phyloP scores from a whole-genome alignment of 1,140 invertebrate species.

The Holcopasites calliopsidis region DNA sequence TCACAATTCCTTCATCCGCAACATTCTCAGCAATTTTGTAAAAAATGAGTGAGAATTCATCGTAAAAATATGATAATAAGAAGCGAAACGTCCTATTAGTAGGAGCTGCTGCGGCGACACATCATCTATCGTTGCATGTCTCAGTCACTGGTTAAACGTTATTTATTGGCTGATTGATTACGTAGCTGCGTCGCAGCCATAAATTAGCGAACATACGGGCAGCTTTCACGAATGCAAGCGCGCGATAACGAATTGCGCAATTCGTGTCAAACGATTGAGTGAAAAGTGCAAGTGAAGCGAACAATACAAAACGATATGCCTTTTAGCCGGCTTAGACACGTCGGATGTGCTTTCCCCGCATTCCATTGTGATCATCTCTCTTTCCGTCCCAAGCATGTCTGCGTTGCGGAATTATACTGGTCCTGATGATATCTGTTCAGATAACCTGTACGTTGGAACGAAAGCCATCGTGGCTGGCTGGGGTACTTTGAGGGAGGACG shows the following conservation, averaged over 20 bases:
- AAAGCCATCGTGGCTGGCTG: conserved; percentile 89
- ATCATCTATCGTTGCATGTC: conserved; percentile 17
- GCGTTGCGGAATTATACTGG: neutral
- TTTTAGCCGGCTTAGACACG: neutral
- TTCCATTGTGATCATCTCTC: neutral
- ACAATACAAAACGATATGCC: neutral
- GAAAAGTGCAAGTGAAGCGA: conserved; percentile 21
- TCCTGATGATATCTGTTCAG: conserved; percentile 75
- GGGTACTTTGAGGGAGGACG: conserved; percentile 90
- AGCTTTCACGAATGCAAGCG: conserved; percentile 21
- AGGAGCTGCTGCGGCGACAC: no score
- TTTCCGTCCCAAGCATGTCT: neutral
- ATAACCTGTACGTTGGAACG: conserved; percentile 84
- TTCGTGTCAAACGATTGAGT: neutral
- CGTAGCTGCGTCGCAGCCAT: conserved; percentile 14
- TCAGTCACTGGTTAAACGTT: conserved; percentile 27
- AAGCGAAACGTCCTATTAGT: no score
- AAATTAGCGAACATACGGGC: conserved; percentile 66
- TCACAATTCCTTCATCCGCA: no score
- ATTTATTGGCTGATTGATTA: conserved; percentile 47
- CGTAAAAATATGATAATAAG: no score
- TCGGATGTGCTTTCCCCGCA: neutral
- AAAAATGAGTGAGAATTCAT: no score
- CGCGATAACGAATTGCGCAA: conserved; percentile 40
- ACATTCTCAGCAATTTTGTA: no score